Evolutionary conservation across 2,888 invertebrate species (phyloP).

Genomic region (Platycnemis pennipes): DNA sequence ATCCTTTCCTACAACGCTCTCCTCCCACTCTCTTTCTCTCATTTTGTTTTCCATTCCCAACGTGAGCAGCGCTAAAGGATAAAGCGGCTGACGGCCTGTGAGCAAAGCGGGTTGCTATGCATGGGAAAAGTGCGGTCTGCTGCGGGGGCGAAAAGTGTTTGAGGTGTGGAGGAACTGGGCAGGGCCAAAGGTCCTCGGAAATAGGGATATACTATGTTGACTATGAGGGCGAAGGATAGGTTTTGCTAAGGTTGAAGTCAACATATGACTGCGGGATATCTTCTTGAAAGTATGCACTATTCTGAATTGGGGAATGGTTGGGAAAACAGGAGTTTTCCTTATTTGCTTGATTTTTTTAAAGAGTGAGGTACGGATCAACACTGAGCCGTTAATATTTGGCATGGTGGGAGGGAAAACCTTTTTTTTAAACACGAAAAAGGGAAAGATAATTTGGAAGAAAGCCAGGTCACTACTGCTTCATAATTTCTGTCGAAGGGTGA

Average conservation of each 20-base stretch:
- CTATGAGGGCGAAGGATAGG: background rate
- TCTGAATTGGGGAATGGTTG: background rate
- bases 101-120: background rate
- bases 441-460: background rate
- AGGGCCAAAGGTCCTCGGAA: background rate
- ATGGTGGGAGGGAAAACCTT: background rate
- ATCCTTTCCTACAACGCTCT: background rate
- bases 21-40: background rate
- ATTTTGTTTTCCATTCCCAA: constrained; percentile 40
- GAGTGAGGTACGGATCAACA: background rate
- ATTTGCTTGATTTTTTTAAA: background rate
- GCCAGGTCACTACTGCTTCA: background rate
- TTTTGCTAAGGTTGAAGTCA: background rate
- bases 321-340: background rate
- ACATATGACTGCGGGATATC: background rate
- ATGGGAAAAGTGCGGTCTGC: background rate
- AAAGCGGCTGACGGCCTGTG: background rate
- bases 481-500: background rate
- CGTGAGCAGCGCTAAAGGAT: background rate
- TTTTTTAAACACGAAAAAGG: background rate
- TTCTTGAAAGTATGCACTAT: background rate
- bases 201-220: background rate
- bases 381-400: background rate
- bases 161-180: background rate
- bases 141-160: background rate